Conservation (phyloP, 2,797 vertebrate species). For the Danio kyathit region DNA sequence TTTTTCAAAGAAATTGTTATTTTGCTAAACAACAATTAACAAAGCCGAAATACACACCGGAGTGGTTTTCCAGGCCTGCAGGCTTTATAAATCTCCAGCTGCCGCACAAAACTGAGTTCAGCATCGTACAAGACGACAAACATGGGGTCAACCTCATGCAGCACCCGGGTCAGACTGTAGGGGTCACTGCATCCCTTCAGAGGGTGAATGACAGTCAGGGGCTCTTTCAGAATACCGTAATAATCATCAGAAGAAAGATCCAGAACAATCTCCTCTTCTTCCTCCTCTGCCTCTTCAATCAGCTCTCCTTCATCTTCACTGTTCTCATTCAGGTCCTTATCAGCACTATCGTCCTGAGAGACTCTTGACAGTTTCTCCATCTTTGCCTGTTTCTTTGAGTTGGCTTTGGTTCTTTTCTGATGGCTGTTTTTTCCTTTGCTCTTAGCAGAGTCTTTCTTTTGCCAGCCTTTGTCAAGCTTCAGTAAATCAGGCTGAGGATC, state of each 20-base stretch:
- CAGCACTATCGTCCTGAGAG: slow-evolving; percentile 84
- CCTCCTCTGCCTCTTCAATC: slow-evolving; percentile 70
- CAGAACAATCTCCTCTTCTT: slow-evolving; percentile 74
- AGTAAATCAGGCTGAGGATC: slow-evolving; percentile 69
- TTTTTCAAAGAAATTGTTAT: no score
- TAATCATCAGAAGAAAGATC: slow-evolving; percentile 88
- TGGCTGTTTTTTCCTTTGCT: slow-evolving; percentile 72
- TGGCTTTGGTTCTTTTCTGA: slow-evolving; percentile 68
- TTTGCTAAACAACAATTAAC: background rate
- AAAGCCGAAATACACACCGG: slow-evolving; percentile 71
- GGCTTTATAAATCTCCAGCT: slow-evolving; percentile 94
- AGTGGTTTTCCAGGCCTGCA: slow-evolving; percentile 88
- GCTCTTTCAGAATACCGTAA: slow-evolving; percentile 90
- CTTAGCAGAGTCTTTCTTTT: slow-evolving; percentile 66
- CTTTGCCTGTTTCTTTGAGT: slow-evolving; percentile 70
- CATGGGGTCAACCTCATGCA: slow-evolving; percentile 91
- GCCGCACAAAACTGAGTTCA: slow-evolving; percentile 92
- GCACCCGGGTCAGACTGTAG: slow-evolving; percentile 89
- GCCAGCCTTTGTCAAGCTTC: slow-evolving; percentile 71
- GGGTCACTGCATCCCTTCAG: slow-evolving; percentile 91
- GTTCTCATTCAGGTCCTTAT: slow-evolving; percentile 67
- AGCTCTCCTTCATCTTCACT: slow-evolving; percentile 72
- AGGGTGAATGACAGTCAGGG: slow-evolving; percentile 91
- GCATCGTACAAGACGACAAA: slow-evolving; percentile 94
- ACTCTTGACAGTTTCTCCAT: slow-evolving; percentile 71